Percentiles rank a stretch among this genome's conserved stretches.
These are phyloP conservation scores for Dusona sp. DNA, from an alignment of 2,888 invertebrate genomes.

Conservation along the genomic window DNA sequence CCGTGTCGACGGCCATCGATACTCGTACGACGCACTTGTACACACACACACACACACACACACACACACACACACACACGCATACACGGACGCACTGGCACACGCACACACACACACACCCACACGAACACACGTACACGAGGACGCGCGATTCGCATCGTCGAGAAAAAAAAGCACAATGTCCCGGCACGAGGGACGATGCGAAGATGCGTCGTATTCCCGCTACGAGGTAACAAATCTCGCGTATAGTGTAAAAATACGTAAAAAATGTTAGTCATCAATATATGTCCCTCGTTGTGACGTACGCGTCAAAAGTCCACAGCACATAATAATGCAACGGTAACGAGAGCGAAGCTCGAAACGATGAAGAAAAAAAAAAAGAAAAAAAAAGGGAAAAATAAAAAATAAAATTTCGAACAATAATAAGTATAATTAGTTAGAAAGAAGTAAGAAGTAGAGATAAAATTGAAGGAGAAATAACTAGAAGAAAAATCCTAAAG, in stretches of 20 bases:
- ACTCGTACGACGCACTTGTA: constrained; percentile 12
- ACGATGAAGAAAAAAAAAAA: constrained; percentile 4
- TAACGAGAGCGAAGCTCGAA: constrained; percentile 22
- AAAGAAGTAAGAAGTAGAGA: constrained; percentile 12
- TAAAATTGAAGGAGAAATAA: constrained; percentile 24
- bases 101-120: constrained; percentile 16
- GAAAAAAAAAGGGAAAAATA: not conserved
- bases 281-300: constrained; percentile 39
- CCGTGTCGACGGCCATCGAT: constrained; percentile 1
- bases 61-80: constrained; percentile 16
- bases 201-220: constrained; percentile 39
- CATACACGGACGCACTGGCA: constrained; percentile 10
- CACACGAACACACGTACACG: constrained; percentile 24
- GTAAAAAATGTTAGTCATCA: constrained; percentile 77
- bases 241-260: constrained; percentile 80
- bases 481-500: constrained; percentile 18
- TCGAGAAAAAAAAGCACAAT: constrained; percentile 56
- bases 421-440: not conserved
- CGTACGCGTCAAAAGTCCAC: not conserved
- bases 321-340: constrained; percentile 8
- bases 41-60: constrained; percentile 26
- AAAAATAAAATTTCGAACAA: not conserved
- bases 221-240: constrained; percentile 38
- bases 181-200: constrained; percentile 33
- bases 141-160: constrained; percentile 32